Evolutionary conservation across 2,888 invertebrate genomes (phyloP).

Genomic region (Zhuqinia jingwanae): DNA sequence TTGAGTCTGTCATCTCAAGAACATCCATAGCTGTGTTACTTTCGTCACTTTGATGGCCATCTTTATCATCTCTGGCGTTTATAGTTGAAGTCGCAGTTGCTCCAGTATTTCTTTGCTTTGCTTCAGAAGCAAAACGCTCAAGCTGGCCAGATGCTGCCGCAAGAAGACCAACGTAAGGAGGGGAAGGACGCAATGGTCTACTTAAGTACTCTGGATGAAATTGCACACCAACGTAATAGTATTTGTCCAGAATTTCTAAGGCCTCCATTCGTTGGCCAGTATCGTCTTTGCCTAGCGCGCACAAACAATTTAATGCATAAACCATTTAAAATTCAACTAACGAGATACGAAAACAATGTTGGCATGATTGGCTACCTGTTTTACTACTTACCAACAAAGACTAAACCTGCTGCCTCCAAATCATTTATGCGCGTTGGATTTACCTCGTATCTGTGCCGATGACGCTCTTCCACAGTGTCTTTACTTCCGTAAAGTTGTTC

Average conservation of each 20-base stretch:
- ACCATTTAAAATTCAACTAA: neutral
- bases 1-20: neutral
- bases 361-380: too few relatives aligned
- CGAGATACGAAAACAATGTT: too few relatives aligned
- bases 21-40: too few relatives aligned
- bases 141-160: conserved; percentile 93
- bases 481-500: conserved; percentile 90
- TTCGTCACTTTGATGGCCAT: neutral
- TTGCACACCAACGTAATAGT: conserved; percentile 97
- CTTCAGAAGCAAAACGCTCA: conserved; percentile 82
- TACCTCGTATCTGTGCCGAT: conserved; percentile 97
- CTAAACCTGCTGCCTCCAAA: conserved; percentile 91
- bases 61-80: neutral
- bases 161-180: conserved; percentile 97
- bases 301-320: too few relatives aligned
- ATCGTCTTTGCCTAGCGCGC: conserved; percentile 87
- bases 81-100: too few relatives aligned
- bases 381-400: conserved; percentile 93
- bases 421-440: conserved; percentile 92
- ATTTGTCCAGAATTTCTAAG: conserved; percentile 90
- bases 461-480: conserved; percentile 93
- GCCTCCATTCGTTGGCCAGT: conserved; percentile 97
- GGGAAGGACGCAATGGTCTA: conserved; percentile 94
- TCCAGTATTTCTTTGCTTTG: conserved; percentile 22
- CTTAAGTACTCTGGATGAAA: conserved; percentile 99